These are phyloP conservation scores for Macquaria ambigua DNA, from an alignment of 2,113 vertebrate genomes.

Conservation along the genomic window DNA sequence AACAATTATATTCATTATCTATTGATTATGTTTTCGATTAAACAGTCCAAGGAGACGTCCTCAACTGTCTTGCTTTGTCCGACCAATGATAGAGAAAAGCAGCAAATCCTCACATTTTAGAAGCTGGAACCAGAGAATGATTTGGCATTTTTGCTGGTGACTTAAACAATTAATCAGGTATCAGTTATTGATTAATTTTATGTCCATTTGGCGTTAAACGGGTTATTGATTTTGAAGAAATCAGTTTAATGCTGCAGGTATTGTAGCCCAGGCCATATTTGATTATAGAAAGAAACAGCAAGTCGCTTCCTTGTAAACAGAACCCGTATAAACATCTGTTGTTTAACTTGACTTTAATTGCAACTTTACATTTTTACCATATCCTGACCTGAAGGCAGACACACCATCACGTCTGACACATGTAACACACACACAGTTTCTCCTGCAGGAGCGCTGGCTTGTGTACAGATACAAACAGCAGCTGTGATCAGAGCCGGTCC, in stretches of 20 bases:
- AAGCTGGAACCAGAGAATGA: not conserved
- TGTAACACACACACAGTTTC: not conserved
- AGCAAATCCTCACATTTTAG: not conserved
- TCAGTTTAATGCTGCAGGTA: not conserved
- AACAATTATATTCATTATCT: not conserved
- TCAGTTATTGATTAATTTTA: not conserved
- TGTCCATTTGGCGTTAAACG: not conserved
- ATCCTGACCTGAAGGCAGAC: not conserved
- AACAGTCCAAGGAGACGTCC: not conserved
- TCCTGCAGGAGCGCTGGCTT: not conserved
- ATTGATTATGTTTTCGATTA: not conserved
- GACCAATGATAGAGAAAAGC: not conserved
- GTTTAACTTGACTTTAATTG: conserved; percentile 9
- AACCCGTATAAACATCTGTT: not conserved
- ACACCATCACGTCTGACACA: not conserved
- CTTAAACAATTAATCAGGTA: not conserved
- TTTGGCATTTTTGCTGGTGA: not conserved
- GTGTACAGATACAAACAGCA: not conserved
- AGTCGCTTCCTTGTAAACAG: not conserved
- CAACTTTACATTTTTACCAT: not conserved
- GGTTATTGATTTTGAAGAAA: not conserved
- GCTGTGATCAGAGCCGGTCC: not conserved
- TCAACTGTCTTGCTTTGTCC: not conserved
- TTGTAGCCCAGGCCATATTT: not conserved
- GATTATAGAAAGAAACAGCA: not conserved